phyloP scores from a whole-genome alignment of 2,113 vertebrate genomes.

The Psephotus haematonotus region DNA sequence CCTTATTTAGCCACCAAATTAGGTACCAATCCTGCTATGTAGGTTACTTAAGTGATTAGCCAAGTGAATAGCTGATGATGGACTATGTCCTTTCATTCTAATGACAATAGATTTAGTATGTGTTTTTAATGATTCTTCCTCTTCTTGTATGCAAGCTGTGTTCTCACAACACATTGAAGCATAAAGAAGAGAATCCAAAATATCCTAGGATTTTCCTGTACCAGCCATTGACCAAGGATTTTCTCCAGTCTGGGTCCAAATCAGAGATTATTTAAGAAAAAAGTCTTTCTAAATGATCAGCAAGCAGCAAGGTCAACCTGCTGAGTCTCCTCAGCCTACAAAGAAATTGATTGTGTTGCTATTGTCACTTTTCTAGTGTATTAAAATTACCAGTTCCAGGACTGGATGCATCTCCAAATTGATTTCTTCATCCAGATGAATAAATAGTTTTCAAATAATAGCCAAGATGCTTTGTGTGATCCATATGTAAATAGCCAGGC shows the following conservation, averaged over 20 bases:
- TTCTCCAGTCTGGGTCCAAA: background rate
- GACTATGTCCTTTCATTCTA: background rate
- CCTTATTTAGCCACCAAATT: background rate
- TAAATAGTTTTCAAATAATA: background rate
- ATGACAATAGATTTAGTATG: background rate
- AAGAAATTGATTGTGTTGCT: constrained; percentile 19
- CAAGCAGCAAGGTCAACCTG: constrained; percentile 25
- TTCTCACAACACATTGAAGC: background rate
- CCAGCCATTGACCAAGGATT: background rate
- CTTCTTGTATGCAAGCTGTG: background rate
- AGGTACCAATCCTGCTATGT: background rate
- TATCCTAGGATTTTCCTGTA: background rate
- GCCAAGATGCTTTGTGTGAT: background rate
- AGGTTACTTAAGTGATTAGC: background rate
- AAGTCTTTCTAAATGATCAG: background rate
- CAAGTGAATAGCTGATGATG: background rate
- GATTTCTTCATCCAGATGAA: background rate
- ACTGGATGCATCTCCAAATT: background rate
- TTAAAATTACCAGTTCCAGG: constrained; percentile 13
- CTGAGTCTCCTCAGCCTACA: constrained; percentile 21
- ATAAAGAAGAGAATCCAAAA: background rate
- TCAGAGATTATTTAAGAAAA: background rate
- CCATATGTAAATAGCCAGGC: background rate
- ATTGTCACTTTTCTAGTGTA: background rate
- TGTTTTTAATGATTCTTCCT: background rate